phyloP scores from a whole-genome alignment of 2,888 invertebrate genomes.

The Stenchaetothrips biformis region DNA sequence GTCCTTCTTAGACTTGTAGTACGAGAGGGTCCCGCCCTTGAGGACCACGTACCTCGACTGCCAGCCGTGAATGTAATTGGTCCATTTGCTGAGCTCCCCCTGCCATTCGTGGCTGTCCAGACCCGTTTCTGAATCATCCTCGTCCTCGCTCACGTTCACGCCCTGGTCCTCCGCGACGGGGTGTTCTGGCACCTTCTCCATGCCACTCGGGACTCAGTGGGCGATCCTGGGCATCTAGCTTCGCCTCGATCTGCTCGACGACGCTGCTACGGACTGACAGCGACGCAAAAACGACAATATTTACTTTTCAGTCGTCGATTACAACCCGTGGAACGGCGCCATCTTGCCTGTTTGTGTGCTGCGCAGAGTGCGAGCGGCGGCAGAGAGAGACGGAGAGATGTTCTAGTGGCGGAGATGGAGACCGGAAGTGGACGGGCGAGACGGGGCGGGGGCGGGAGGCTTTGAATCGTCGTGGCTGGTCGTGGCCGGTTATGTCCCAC shows the following conservation, averaged over 20 bases:
- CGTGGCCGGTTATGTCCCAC: too few species aligned
- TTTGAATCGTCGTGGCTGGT: too few species aligned
- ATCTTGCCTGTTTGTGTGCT: neutral
- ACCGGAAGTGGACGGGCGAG: too few species aligned
- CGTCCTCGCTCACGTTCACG: constrained; percentile 43
- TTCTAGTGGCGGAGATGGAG: too few species aligned
- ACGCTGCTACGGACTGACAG: neutral
- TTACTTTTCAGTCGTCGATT: neutral
- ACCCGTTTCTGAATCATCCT: constrained; percentile 67
- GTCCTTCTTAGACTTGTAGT: constrained; percentile 96
- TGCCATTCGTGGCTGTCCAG: constrained; percentile 73
- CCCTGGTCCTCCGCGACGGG: neutral
- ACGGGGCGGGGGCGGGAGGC: neutral
- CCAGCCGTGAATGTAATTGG: constrained; percentile 98
- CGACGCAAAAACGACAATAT: neutral
- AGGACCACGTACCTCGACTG: constrained; percentile 96
- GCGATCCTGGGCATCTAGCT: neutral
- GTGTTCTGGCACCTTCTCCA: neutral
- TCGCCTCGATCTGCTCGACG: neutral
- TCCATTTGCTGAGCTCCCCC: constrained; percentile 94
- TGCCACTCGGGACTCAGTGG: neutral
- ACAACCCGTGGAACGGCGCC: neutral
- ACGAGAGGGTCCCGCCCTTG: constrained; percentile 91
- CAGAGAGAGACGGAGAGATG: neutral
- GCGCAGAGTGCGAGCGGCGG: neutral